Evolutionary conservation across 1,140 invertebrate species (phyloP), one percentile per base, ranked within the genome.

Genomic region (Eriosoma lanigerum): DNA sequence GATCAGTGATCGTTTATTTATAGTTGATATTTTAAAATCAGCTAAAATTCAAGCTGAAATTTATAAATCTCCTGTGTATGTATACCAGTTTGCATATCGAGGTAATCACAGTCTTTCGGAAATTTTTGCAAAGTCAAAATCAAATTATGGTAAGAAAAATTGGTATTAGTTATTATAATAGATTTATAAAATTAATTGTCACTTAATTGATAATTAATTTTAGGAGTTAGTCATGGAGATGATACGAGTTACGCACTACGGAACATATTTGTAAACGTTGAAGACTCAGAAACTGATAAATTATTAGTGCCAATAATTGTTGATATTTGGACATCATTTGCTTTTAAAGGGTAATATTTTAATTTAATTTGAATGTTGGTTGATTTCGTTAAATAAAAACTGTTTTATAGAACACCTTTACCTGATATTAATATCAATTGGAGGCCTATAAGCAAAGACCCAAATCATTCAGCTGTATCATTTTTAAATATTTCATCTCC

Each of bases 31-130:
- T 19, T 81, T 82, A 56, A 64, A 82, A 75, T 76, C 83, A 10
- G 82, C 80, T 13, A 75, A 75, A 75, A 58, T 83, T 1, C 81
- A 83, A 58, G 83, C 84, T 0, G 44, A 52, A 15, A 32, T 54
- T 4, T 82, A 70, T 46, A 78, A 64, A 5, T 81, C 80, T 48
- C 82, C 83, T 0, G 83, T 84, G 0, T 84, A 83, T 81, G 82
- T 84, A 32, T 84, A 84, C 48, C 58, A 83, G 21, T 84, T 84
- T 76, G 81, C 24, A 19, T 83, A 83, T 19, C 64, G 81, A 9
- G 83, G 83, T 3, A 75, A 82, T 15, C 80, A 83, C 60, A 83
- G 81, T 58, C 62, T 83, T 19, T 75, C 82, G 12, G 58, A 76
- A 21, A 0, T 44, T 24, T 76, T 66, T 38, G 17, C 73, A 0